phyloP scores from a whole-genome alignment of 2,113 vertebrate species.

The Oreocharis arfaki region DNA sequence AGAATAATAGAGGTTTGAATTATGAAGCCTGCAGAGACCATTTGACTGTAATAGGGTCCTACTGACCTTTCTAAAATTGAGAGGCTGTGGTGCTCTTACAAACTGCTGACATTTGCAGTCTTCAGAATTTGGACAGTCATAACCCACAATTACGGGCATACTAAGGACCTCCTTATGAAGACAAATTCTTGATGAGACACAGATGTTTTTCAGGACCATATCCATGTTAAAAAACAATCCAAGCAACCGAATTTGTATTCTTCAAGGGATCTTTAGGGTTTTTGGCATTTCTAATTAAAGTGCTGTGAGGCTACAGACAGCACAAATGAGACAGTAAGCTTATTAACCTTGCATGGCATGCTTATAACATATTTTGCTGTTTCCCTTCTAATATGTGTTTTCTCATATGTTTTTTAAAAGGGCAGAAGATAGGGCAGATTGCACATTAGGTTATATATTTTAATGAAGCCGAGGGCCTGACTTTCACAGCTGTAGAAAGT shows the following conservation, averaged over 20 bases:
- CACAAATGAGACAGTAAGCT: background rate
- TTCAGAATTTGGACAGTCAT: constrained; percentile 32
- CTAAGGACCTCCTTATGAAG: constrained; percentile 11
- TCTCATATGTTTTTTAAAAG: background rate
- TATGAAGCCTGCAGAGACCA: constrained; percentile 25
- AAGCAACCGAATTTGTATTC: background rate
- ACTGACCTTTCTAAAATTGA: constrained; percentile 29
- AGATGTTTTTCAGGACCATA: constrained; percentile 28
- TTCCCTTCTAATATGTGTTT: background rate
- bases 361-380: background rate
- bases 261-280: background rate
- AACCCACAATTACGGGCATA: constrained; percentile 43
- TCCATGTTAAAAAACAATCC: background rate
- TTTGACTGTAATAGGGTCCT: constrained; percentile 7
- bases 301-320: background rate
- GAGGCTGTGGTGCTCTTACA: constrained; percentile 8
- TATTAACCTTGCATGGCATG: background rate
- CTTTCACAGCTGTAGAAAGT: background rate
- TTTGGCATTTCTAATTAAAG: background rate
- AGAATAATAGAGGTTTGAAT: constrained; percentile 7
- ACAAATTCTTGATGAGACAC: constrained; percentile 50
- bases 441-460: background rate
- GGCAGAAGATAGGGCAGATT: background rate
- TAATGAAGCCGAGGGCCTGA: background rate
- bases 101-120: constrained; percentile 41